Base-by-base conservation (phyloP, 2,797 vertebrate genomes). In the Xiphophorus birchmanni region DNA sequence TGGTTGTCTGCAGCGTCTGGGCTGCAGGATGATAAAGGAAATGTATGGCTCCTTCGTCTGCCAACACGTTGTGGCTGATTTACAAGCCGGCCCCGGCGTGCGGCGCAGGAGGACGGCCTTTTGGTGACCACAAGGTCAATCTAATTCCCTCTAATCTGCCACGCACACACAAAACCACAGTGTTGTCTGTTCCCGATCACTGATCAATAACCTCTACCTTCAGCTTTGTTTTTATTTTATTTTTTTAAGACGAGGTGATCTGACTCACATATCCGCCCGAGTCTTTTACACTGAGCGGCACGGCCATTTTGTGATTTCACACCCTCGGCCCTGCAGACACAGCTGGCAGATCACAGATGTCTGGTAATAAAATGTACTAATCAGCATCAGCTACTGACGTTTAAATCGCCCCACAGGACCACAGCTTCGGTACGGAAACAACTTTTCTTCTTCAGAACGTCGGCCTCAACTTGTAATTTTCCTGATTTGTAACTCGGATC, bases 271-370 rank as follows among this genome's bases (percentile, higher is more conserved):
- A 5, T 72, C 69, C n/a, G 3, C 42, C 44, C 13, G 29, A 17
- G 69, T 72, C 42, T 72, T 72, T 72, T 29, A 29, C 42, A 47
- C 44, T 9, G 12, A 10, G 29, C 29, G 13, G 60, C 7, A 65
- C 50, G 67, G 32, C 72, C 4, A 67, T 84, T 80, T 72, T 75
- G 18, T 71, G 42, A 82, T 56, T 48, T 32, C 2, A 17, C 50
- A 45, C 69, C 76, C 77, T 81, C 82, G 69, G 52, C 26, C 6
- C 29, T 69, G 42, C 83, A 86, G 79, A 86, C 80, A 76, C 88
- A 90, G 89, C 88, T 90, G 90, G 83, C 75, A 79, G 86, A 87
- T 89, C 87, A 86, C 93, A 94, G 93, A 93, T 95, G 92, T 89
- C 81, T 82, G 76, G 89, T 88, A 83, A 81, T 94, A 90, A 95